Evolutionary conservation across 2,113 vertebrate genomes (phyloP).

Genomic region (Heloderma charlesbogerti): DNA sequence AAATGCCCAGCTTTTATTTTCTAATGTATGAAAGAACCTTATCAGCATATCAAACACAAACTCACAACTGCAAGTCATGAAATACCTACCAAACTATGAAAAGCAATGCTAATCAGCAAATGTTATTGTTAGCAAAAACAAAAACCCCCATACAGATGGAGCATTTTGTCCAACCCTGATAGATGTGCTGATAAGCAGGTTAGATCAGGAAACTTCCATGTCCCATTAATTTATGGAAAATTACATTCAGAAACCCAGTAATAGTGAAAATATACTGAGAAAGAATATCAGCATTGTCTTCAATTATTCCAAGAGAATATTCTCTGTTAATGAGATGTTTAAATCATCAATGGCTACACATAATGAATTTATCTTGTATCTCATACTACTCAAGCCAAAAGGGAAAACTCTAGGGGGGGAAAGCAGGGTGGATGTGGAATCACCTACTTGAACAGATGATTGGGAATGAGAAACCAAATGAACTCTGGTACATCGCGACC

Average conservation of each 20-base stretch:
- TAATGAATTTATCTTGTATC: not conserved
- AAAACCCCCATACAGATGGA: not conserved
- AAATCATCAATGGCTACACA: slow-evolving; percentile 8
- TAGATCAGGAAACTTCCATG: not conserved
- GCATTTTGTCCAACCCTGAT: slow-evolving; percentile 3
- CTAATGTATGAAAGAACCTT: slow-evolving; percentile 20
- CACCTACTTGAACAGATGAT: not conserved
- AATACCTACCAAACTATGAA: not conserved
- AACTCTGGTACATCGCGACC: slow-evolving; percentile 25
- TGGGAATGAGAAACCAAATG: slow-evolving; percentile 52
- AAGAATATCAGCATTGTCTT: slow-evolving; percentile 47
- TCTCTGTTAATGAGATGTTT: slow-evolving; percentile 6
- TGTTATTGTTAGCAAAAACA: not conserved
- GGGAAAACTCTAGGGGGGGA: not conserved
- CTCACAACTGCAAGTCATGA: slow-evolving; percentile 27
- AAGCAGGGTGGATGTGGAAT: slow-evolving; percentile 1
- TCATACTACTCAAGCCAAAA: not conserved
- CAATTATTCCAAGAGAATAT: slow-evolving; percentile 48
- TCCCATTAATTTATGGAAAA: slow-evolving; percentile 13
- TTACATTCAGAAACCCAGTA: slow-evolving; percentile 52
- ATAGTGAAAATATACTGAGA: slow-evolving; percentile 45
- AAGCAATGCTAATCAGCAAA: not conserved
- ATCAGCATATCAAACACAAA: not conserved
- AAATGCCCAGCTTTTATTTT: not conserved
- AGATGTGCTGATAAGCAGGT: not conserved